Percentiles rank a stretch among this genome's conserved stretches.
phyloP scores from a whole-genome alignment of 37 sponge, comb jelly and placozoan genomes.

The Haliclona indistincta region DNA sequence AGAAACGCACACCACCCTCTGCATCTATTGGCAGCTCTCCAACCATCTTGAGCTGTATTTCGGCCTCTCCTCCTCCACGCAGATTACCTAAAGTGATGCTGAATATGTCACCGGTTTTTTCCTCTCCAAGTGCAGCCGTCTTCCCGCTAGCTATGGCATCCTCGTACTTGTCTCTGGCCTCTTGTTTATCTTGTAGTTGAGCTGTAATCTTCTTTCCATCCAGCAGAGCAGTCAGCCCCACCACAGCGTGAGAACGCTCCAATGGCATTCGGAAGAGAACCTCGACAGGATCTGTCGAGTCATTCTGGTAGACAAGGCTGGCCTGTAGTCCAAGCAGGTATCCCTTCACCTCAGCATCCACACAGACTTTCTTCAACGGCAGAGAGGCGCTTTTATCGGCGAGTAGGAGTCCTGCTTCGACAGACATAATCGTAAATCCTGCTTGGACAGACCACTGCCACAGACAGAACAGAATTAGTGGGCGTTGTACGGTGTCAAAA shows the following conservation, averaged over 20 bases:
- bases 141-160: slow-evolving; percentile 52
- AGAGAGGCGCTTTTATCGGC: neutral
- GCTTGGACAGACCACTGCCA: no score
- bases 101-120: slow-evolving; percentile 46
- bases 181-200: slow-evolving; percentile 51
- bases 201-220: slow-evolving; percentile 45
- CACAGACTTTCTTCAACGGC: slow-evolving; percentile 1
- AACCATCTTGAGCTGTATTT: slow-evolving; percentile 32
- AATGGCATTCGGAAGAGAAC: slow-evolving; percentile 54
- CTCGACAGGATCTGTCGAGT: slow-evolving; percentile 28
- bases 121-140: slow-evolving; percentile 42
- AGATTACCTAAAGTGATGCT: slow-evolving; percentile 45
- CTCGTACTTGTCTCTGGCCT: slow-evolving; percentile 46
- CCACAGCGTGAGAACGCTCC: slow-evolving; percentile 38
- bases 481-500: no score
- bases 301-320: slow-evolving; percentile 30
- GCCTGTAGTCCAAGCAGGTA: slow-evolving; percentile 20
- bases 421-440: neutral
- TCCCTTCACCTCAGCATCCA: slow-evolving; percentile 21
- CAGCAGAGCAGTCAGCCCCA: slow-evolving; percentile 40
- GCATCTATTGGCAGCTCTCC: slow-evolving; percentile 33
- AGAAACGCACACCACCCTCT: slow-evolving; percentile 55
- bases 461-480: no score
- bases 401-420: neutral
- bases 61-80: slow-evolving; percentile 40